These are phyloP conservation scores for Nephila pilipes DNA, from an alignment of 1,140 invertebrate species.

Conservation along the genomic window DNA sequence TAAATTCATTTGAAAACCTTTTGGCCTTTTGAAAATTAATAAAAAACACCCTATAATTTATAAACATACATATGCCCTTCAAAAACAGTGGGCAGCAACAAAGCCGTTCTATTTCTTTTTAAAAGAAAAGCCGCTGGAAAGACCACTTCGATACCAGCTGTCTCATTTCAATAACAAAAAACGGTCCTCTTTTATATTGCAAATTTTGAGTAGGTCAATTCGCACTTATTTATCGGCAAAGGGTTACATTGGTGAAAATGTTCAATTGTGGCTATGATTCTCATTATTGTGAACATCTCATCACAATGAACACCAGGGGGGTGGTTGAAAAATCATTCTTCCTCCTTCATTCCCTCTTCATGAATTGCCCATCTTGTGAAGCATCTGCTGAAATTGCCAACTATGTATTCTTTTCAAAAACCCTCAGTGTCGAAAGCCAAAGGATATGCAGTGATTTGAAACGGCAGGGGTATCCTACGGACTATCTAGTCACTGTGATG, in stretches of 20 bases:
- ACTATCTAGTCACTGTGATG: neutral
- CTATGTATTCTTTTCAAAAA: neutral
- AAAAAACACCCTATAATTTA: too few relatives aligned
- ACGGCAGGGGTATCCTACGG: neutral
- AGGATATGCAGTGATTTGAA: neutral
- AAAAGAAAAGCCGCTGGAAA: neutral
- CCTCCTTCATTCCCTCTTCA: neutral
- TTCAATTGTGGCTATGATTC: slow-evolving; percentile 18
- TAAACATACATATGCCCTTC: neutral
- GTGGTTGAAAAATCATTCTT: slow-evolving; percentile 26
- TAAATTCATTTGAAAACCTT: too few relatives aligned
- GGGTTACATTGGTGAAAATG: slow-evolving; percentile 37
- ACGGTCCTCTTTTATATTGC: neutral
- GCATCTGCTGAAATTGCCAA: slow-evolving; percentile 45
- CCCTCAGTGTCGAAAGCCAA: slow-evolving; percentile 24
- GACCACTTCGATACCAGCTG: slow-evolving; percentile 28
- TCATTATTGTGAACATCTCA: slow-evolving; percentile 34
- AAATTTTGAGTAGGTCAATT: slow-evolving; percentile 32
- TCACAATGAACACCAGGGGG: neutral
- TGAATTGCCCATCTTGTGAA: neutral
- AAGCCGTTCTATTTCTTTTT: neutral
- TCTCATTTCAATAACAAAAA: slow-evolving; percentile 67
- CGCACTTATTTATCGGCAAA: slow-evolving; percentile 57
- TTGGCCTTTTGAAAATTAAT: too few relatives aligned
- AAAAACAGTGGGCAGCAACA: neutral